Conservation (phyloP, 2,888 invertebrate species). For the Diaphora mendica region DNA sequence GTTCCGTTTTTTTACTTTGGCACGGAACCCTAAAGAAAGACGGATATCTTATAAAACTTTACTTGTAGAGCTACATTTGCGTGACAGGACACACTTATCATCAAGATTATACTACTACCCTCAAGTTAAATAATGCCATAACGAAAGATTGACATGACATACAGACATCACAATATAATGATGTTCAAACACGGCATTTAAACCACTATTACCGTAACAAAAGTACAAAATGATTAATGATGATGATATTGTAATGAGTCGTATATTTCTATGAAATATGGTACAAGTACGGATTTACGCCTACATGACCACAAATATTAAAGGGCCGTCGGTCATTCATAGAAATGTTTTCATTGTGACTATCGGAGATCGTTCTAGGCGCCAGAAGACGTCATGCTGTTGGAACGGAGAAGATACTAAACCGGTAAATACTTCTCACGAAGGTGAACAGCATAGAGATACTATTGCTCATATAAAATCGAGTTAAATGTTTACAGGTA, state of each 20-base stretch:
- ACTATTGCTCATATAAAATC: neutral
- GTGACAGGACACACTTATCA: conserved; percentile 62
- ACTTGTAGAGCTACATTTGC: conserved; percentile 66
- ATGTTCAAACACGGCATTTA: conserved; percentile 55
- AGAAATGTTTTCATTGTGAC: conserved; percentile 63
- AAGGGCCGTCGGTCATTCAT: conserved; percentile 61
- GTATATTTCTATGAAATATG: conserved; percentile 17
- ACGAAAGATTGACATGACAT: conserved; percentile 58
- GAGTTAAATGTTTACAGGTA: neutral
- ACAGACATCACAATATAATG: conserved; percentile 58
- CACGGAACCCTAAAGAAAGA: too few species aligned
- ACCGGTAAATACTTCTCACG: neutral
- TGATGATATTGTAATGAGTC: conserved; percentile 37
- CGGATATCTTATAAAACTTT: conserved; percentile 31
- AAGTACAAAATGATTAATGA: conserved; percentile 41
- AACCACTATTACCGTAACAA: conserved; percentile 48
- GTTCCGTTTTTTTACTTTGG: too few species aligned
- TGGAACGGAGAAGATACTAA: neutral
- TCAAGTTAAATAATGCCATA: conserved; percentile 38
- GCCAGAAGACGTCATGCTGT: conserved; percentile 22
- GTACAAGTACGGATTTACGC: conserved; percentile 30
- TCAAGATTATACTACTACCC: conserved; percentile 53
- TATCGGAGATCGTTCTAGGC: conserved; percentile 55
- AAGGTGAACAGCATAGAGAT: neutral
- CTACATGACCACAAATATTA: conserved; percentile 54